Conservation (phyloP, 30 jellyfish, hydroid and myxozoan genomes). For the Sanderia malayensis region DNA sequence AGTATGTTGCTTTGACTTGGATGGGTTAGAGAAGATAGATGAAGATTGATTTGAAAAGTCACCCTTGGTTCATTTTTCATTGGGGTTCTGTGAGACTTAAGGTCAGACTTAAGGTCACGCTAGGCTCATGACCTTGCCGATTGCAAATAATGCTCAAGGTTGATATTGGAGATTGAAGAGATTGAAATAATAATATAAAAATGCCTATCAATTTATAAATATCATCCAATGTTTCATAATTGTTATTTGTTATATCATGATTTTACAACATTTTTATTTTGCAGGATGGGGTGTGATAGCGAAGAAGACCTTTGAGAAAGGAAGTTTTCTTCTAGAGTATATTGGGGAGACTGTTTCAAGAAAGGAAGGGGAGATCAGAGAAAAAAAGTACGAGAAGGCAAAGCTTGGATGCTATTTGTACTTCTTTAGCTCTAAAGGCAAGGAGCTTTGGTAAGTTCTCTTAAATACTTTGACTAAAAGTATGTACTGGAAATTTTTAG, state of each 20-base stretch:
- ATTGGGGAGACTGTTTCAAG: not conserved
- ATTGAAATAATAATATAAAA: not conserved
- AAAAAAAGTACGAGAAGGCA: not conserved
- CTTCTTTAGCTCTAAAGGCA: not conserved
- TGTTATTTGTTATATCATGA: not conserved
- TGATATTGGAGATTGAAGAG: not conserved
- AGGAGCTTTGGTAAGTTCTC: not conserved
- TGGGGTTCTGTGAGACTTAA: not conserved
- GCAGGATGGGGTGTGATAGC: constrained; percentile 2
- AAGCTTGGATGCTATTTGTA: not conserved
- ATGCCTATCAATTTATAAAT: not conserved
- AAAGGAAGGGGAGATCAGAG: not conserved
- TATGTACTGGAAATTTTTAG: not conserved
- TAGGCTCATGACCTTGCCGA: not conserved
- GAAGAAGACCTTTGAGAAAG: not conserved
- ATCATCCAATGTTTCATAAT: not conserved
- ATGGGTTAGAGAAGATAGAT: constrained; percentile 1
- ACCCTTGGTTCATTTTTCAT: not conserved
- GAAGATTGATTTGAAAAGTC: not conserved
- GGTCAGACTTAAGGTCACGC: too few species aligned
- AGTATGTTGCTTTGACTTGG: constrained; percentile 1
- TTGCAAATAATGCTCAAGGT: not conserved
- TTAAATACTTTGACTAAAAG: not conserved
- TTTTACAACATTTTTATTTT: not conserved
- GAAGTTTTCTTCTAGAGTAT: not conserved